phyloP scores from a whole-genome alignment of 1,140 invertebrate genomes.

The Orius insidiosus region DNA sequence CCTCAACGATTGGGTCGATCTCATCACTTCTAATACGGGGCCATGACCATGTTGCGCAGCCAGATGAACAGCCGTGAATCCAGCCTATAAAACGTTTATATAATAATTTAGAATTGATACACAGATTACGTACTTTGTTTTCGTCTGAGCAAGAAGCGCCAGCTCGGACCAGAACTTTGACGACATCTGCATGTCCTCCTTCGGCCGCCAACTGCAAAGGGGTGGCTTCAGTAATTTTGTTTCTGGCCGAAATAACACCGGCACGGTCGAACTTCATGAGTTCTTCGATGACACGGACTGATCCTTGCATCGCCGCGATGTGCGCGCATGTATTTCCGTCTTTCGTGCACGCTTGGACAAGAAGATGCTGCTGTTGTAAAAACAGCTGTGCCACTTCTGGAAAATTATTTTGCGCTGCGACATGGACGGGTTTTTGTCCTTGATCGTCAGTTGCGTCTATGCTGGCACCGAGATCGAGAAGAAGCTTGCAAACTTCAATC shows the following conservation, averaged over 20 bases:
- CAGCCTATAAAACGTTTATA: conserved; percentile 35
- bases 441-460: conserved; percentile 88
- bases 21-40: conserved; percentile 80
- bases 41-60: conserved; percentile 91
- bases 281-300: conserved; percentile 91
- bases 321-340: conserved; percentile 97
- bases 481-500: conserved; percentile 80
- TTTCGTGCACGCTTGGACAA: conserved; percentile 88
- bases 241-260: conserved; percentile 87
- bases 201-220: conserved; percentile 92
- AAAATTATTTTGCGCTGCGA: conserved; percentile 95
- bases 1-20: conserved; percentile 62
- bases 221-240: conserved; percentile 88
- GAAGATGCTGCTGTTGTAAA: conserved; percentile 83
- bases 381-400: conserved; percentile 96
- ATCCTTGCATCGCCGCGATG: conserved; percentile 96
- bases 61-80: conserved; percentile 91
- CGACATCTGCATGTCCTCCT: conserved; percentile 88
- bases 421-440: conserved; percentile 76
- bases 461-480: conserved; percentile 90
- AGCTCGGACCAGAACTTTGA: conserved; percentile 78
- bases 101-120: too few relatives aligned
- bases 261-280: conserved; percentile 95
- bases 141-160: conserved; percentile 93
- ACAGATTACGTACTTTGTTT: conserved; percentile 72